phyloP scores from a whole-genome alignment of 2,113 vertebrate species.

The Scopus umbretta region DNA sequence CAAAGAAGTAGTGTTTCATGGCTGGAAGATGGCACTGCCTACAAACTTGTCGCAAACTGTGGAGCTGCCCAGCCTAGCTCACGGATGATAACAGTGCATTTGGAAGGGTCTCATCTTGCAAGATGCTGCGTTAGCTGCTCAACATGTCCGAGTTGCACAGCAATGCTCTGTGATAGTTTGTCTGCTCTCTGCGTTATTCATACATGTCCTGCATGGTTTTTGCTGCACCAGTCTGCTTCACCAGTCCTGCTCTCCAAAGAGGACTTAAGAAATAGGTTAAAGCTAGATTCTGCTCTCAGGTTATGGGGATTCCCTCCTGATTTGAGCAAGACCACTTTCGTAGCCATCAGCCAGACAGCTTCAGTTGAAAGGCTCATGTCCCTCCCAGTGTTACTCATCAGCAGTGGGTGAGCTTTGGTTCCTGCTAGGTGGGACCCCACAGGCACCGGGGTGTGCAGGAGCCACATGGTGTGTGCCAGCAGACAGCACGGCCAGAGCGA shows the following conservation, averaged over 20 bases:
- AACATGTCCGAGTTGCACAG: background rate
- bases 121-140: background rate
- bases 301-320: too few relatives aligned
- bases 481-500: rapidly evolving
- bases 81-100: background rate
- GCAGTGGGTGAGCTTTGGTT: background rate
- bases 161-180: rapidly evolving
- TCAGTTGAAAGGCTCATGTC: background rate
- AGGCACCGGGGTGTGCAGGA: background rate
- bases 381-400: background rate
- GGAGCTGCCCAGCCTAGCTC: conserved; percentile 9
- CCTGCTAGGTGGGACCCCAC: background rate
- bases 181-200: background rate
- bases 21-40: background rate
- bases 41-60: background rate
- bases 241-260: background rate
- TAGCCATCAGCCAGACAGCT: background rate
- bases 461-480: rapidly evolving
- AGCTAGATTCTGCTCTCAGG: background rate
- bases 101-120: background rate
- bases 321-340: background rate
- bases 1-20: background rate
- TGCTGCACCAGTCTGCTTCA: background rate
- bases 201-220: rapidly evolving
- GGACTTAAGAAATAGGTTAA: background rate